Conservation (phyloP, 2,888 invertebrate genomes). For the Pristionchus mayeri region DNA sequence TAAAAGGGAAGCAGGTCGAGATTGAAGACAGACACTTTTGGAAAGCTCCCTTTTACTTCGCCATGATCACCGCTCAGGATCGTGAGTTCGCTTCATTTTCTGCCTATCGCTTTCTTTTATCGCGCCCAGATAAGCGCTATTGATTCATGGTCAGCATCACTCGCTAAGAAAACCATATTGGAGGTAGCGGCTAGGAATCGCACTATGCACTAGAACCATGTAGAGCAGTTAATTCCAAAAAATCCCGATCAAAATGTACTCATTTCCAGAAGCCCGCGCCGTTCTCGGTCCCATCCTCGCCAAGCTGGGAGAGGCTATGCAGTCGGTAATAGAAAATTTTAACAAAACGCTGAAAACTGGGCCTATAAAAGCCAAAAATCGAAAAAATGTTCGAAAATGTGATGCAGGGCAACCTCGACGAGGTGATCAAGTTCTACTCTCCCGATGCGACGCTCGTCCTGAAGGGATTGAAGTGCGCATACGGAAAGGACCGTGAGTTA, state of each 20-base stretch:
- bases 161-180: too few species aligned
- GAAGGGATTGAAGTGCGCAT: background rate
- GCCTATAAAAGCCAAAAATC: too few species aligned
- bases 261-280: background rate
- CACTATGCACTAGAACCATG: too few species aligned
- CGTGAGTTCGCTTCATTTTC: background rate
- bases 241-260: too few species aligned
- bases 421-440: background rate
- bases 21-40: background rate
- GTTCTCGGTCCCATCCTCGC: conserved; percentile 25
- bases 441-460: background rate
- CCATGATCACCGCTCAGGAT: conserved; percentile 16
- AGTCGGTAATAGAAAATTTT: background rate
- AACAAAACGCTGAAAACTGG: too few species aligned
- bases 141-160: too few species aligned
- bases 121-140: too few species aligned
- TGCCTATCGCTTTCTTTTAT: background rate
- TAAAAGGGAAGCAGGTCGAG: background rate
- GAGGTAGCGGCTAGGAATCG: too few species aligned
- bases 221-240: too few species aligned
- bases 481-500: background rate
- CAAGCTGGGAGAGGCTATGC: background rate
- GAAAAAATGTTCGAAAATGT: too few species aligned
- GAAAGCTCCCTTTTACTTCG: background rate
- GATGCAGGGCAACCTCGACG: background rate